These are phyloP conservation scores for Nezara viridula DNA, from an alignment of 2,888 invertebrate genomes.

Conservation along the genomic window DNA sequence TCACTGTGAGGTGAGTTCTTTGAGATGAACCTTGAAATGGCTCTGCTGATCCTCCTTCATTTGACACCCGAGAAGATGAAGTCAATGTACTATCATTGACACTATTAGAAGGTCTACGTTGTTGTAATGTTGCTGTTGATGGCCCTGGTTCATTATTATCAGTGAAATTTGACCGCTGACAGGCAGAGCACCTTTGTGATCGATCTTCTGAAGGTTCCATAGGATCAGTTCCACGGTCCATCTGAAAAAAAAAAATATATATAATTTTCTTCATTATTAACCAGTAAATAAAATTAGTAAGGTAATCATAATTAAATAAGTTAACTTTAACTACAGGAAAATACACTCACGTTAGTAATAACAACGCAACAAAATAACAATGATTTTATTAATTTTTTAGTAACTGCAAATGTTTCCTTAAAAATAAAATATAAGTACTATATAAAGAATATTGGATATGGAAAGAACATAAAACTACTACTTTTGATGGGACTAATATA, in stretches of 20 bases:
- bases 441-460: too few species aligned
- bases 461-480: too few species aligned
- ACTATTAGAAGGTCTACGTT: slow-evolving; percentile 60
- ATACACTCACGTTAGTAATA: background rate
- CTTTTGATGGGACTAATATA: too few species aligned
- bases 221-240: slow-evolving; percentile 79
- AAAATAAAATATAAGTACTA: background rate
- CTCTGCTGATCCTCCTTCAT: background rate
- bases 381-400: background rate
- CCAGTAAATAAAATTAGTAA: background rate
- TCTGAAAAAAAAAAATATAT: slow-evolving; percentile 70
- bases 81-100: slow-evolving; percentile 65
- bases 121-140: slow-evolving; percentile 23
- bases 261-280: background rate
- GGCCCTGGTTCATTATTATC: slow-evolving; percentile 52
- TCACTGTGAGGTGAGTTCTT: slow-evolving; percentile 33
- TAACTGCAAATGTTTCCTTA: background rate
- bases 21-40: slow-evolving; percentile 17
- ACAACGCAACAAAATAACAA: background rate
- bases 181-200: slow-evolving; percentile 39
- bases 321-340: background rate
- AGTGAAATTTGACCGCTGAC: slow-evolving; percentile 60
- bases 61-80: slow-evolving; percentile 64
- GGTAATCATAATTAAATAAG: background rate
- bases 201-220: slow-evolving; percentile 74